Base-by-base conservation (phyloP, 2,113 vertebrate species). In the Lampris incognitus region DNA sequence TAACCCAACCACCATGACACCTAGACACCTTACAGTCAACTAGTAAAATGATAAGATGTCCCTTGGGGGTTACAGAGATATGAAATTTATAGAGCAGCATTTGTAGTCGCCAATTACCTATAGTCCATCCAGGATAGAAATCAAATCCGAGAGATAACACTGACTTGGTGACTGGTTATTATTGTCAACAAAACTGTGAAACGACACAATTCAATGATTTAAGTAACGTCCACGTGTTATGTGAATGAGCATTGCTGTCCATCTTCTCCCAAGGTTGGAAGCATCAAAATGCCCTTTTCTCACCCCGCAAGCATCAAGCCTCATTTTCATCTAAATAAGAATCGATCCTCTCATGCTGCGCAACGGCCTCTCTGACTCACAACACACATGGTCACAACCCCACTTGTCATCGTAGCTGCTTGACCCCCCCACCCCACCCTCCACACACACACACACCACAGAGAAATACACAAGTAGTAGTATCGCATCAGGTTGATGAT, bases 291-390 rank as follows among this genome's bases (percentile, higher is more conserved):
- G 92, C 90, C 87, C 92, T 91, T 86, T 82, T 88, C 83, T 91
- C 92, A 89, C 91, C 91, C 85, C 92, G 91, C 87, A 66, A 93
- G 93, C 91, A 87, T 89, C 88, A 88, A 90, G 91, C 90, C 94
- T 95, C 93, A 95, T 95, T 94, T 95, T 95, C 93, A 95, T 95
- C 93, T 94, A 94, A 95, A 95, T 94, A 94, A 94, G 92, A 95
- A 94, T 95, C 92, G 93, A 95, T 94, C 92, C 24, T 86, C 79
- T 92, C 91, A 92, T 82, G 88, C 91, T 85, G 87, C 88, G 89
- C 91, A 79, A 87, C 90, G 89, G 92, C 90, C 91, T 92, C 87
- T 87, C 80, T 89, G 87, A 84, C 85, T 90, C 87, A 78, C 73
- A 91, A 88, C 82, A 88, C 90, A 91, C 83, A 90, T 69, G 84